Evolutionary conservation across 2,113 vertebrate species (phyloP).

Genomic region (Myodes glareolus): DNA sequence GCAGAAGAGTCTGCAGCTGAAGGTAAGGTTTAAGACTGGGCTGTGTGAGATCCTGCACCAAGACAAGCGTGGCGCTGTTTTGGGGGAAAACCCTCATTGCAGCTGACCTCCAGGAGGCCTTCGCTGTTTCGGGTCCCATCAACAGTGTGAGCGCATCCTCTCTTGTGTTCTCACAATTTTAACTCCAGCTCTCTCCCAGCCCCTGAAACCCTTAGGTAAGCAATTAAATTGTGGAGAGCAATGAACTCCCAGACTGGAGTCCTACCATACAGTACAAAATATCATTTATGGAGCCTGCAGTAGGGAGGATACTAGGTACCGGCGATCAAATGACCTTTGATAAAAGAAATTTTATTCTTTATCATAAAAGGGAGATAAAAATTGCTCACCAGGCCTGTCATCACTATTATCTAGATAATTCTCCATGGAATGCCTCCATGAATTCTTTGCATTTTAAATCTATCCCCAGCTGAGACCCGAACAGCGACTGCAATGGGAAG

Average conservation of each 20-base stretch:
- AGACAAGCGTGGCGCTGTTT: neutral
- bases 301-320: too few relatives aligned
- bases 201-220: neutral
- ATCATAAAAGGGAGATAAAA: constrained; percentile 33
- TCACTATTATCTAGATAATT: neutral
- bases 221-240: neutral
- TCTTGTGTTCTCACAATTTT: neutral
- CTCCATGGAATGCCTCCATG: neutral
- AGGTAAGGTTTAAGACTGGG: neutral
- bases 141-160: neutral
- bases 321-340: neutral
- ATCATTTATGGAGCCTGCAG: neutral
- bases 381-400: neutral
- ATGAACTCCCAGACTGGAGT: constrained; percentile 40
- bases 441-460: neutral
- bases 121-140: neutral
- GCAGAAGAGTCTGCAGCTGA: too few relatives aligned
- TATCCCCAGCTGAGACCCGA: neutral
- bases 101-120: accelerated
- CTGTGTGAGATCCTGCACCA: neutral
- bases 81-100: neutral
- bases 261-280: neutral
- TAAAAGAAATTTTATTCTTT: constrained; percentile 55
- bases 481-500: neutral
- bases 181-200: neutral